Conservation (phyloP, 1,140 invertebrate species). For the Leptinotarsa texana region DNA sequence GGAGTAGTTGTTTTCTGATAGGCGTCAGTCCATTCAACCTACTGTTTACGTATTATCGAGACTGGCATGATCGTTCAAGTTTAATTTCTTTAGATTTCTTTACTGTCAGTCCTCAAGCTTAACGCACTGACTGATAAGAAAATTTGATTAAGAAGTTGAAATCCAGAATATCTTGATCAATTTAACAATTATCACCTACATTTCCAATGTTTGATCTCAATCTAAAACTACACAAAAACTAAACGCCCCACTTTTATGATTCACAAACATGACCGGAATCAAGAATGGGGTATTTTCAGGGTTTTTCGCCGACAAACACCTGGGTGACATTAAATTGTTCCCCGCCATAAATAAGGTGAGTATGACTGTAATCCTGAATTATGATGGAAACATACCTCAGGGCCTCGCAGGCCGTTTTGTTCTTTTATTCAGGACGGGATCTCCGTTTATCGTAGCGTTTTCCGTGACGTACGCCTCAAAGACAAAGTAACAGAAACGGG, state of each 20-base stretch:
- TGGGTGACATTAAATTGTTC: conserved; percentile 19
- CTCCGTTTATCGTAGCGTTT: not conserved
- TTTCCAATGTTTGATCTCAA: too few species aligned
- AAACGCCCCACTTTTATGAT: not conserved
- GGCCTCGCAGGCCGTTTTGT: conserved; percentile 4
- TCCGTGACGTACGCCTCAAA: not conserved
- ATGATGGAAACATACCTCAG: conserved; percentile 18
- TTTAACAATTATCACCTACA: too few species aligned
- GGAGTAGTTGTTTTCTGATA: too few species aligned
- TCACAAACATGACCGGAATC: not conserved
- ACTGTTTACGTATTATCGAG: too few species aligned
- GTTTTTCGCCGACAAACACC: conserved; percentile 9
- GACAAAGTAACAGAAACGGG: not conserved
- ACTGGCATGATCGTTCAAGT: too few species aligned
- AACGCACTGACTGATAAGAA: too few species aligned
- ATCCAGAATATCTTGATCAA: too few species aligned
- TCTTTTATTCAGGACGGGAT: not conserved
- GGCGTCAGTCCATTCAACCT: too few species aligned
- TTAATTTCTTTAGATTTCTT: too few species aligned
- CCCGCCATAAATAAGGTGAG: conserved; percentile 13
- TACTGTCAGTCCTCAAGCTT: too few species aligned
- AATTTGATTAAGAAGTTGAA: too few species aligned
- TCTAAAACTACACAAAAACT: not conserved
- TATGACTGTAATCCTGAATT: conserved; percentile 25
- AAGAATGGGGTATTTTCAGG: not conserved